A percentile compares a stretch with the other conserved stretches of the same genome.
Conservation (phyloP, 2,797 vertebrate genomes). For the Phalloptychus januarius region DNA sequence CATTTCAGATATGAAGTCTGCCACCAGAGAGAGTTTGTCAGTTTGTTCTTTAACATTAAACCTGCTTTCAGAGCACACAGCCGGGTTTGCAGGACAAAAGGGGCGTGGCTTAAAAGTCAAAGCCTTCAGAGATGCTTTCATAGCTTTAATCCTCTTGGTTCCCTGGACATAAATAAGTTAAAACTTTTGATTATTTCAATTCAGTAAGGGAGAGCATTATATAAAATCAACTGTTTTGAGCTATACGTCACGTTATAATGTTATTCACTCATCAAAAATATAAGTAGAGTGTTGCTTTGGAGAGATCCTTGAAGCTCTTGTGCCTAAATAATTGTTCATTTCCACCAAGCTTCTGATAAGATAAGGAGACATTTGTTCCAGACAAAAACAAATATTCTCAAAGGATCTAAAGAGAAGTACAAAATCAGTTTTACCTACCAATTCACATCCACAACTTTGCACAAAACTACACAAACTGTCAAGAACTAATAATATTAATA, state of each 20-base stretch:
- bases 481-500: conserved; percentile 14
- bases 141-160: no score
- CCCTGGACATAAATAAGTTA: no score
- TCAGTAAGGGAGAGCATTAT: no score
- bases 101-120: neutral
- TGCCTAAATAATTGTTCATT: no score
- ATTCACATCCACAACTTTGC: neutral
- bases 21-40: neutral
- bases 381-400: neutral
- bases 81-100: neutral
- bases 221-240: no score
- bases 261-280: no score
- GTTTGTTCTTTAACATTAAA: neutral
- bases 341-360: no score
- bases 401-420: conserved; percentile 5
- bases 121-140: neutral
- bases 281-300: no score
- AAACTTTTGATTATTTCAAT: no score
- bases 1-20: neutral
- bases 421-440: conserved; percentile 59
- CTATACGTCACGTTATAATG: no score
- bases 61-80: neutral
- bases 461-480: conserved; percentile 16
- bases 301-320: no score
- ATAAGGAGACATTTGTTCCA: no score